These are phyloP conservation scores for Diceros bicornis DNA, from an alignment of 2,797 vertebrate genomes.

Conservation along the genomic window DNA sequence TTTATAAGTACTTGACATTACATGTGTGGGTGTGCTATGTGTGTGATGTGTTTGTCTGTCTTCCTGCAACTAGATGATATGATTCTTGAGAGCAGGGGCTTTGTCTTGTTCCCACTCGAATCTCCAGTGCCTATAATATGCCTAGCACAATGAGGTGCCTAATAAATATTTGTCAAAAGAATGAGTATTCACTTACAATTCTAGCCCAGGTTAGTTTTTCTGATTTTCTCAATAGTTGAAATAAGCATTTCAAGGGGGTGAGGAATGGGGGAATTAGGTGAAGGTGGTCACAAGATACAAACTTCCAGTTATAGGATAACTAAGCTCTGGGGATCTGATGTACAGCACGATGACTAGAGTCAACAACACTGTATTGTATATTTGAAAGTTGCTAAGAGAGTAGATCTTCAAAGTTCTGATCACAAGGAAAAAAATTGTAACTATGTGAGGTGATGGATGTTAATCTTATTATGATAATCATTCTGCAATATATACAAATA, in stretches of 20 bases:
- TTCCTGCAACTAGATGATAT: background rate
- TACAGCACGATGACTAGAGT: background rate
- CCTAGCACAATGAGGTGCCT: background rate
- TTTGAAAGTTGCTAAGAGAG: background rate
- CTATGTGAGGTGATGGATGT: background rate
- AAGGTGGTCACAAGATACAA: background rate
- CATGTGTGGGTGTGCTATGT: background rate
- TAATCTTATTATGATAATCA: background rate
- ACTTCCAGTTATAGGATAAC: background rate
- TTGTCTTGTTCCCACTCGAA: background rate
- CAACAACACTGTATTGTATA: background rate
- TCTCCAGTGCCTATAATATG: background rate
- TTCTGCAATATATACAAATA: background rate
- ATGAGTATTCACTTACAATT: background rate
- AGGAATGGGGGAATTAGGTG: background rate
- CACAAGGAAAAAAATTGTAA: background rate
- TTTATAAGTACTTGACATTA: background rate
- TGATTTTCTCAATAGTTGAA: constrained; percentile 4
- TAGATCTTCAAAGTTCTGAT: background rate
- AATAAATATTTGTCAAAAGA: background rate
- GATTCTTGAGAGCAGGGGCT: background rate
- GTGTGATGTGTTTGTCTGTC: background rate
- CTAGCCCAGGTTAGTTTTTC: background rate
- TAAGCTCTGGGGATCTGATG: background rate
- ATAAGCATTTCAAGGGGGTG: background rate